Evolutionary conservation across 2,888 invertebrate species (phyloP).

Genomic region (Selenia dentaria): DNA sequence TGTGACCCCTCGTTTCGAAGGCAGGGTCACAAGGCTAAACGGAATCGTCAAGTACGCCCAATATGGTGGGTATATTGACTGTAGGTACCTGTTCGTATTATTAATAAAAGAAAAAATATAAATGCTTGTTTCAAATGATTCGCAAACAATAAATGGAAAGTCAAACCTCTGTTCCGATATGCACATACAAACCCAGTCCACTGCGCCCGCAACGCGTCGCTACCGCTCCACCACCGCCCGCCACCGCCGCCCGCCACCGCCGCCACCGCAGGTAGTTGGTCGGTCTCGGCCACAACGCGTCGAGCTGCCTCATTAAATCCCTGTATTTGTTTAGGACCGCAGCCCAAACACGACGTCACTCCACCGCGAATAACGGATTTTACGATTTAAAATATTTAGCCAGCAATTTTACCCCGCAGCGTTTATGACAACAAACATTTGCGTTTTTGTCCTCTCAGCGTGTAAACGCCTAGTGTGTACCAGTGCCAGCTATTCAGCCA

Average conservation of each 20-base stretch:
- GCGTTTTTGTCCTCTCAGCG: conserved; percentile 53
- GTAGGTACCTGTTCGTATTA: too few species aligned
- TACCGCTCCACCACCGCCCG: not conserved
- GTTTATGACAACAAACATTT: conserved; percentile 70
- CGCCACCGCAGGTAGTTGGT: conserved; percentile 27
- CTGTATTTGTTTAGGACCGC: conserved; percentile 78
- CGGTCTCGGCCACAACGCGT: conserved; percentile 35
- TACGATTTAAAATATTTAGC: conserved; percentile 78
- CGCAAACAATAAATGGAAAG: too few species aligned
- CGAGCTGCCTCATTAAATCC: conserved; percentile 74
- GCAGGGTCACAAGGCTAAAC: too few species aligned
- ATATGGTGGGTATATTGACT: too few species aligned
- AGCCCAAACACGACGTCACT: conserved; percentile 73
- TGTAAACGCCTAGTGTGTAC: conserved; percentile 21
- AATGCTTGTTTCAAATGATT: too few species aligned
- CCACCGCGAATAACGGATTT: conserved; percentile 73
- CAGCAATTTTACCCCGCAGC: conserved; percentile 65
- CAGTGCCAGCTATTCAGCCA: conserved; percentile 15
- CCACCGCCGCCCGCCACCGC: conserved; percentile 6
- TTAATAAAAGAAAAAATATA: too few species aligned
- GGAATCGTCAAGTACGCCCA: too few species aligned
- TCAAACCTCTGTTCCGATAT: conserved; percentile 5
- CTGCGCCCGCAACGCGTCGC: not conserved
- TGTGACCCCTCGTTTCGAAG: too few species aligned
- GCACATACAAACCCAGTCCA: not conserved